phyloP scores from a whole-genome alignment of 2,797 vertebrate genomes.

The Propithecus perrieri region DNA sequence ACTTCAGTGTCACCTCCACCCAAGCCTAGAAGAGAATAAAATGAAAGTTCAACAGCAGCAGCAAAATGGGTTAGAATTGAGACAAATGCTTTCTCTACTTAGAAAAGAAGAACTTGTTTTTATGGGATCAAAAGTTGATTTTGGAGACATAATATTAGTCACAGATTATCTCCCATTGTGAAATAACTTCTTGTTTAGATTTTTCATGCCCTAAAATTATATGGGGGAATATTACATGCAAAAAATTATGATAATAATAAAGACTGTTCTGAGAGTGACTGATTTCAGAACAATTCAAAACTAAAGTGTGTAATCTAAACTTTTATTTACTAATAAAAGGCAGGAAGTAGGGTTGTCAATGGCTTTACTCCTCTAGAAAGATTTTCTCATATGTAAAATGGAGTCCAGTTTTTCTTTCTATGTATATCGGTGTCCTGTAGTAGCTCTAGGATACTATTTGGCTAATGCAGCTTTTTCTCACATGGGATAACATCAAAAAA shows the following conservation, averaged over 20 bases:
- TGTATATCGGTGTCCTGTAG: neutral
- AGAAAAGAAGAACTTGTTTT: neutral
- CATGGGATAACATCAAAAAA: neutral
- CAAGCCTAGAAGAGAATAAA: neutral
- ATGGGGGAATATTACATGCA: neutral
- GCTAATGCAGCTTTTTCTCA: neutral
- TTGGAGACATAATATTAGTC: neutral
- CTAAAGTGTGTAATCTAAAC: neutral
- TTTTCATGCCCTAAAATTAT: neutral
- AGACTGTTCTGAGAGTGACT: neutral
- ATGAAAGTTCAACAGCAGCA: neutral
- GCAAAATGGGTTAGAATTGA: neutral
- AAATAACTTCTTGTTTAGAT: neutral
- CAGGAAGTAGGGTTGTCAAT: neutral
- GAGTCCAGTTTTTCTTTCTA: neutral
- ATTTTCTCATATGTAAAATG: neutral
- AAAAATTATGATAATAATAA: neutral
- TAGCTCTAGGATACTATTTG: neutral
- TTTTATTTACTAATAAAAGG: slow-evolving; percentile 6
- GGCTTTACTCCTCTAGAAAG: neutral
- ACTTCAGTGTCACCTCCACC: neutral
- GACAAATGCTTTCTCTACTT: neutral
- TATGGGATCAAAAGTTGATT: neutral
- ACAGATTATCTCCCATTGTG: neutral
- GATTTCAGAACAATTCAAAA: slow-evolving; percentile 31